Evolutionary conservation across 1,140 invertebrate genomes (phyloP).

Genomic region (Calosoma granatense): DNA sequence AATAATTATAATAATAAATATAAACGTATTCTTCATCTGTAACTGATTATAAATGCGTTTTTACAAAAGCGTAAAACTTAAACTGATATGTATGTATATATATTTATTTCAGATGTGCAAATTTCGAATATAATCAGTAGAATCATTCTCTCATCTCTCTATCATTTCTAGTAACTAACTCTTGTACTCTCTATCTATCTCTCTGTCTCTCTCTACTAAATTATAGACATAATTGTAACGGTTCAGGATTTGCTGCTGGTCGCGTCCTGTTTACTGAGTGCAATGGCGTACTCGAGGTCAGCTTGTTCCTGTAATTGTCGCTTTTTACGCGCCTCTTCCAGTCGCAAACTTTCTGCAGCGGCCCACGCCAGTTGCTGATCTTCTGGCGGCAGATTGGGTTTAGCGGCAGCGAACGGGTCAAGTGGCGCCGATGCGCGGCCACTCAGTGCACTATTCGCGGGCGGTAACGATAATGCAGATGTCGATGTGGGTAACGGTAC

Average conservation of each 20-base stretch:
- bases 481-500: slow-evolving; percentile 23
- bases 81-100: neutral
- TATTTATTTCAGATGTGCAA: neutral
- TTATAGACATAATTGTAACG: too few species aligned
- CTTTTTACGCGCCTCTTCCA: slow-evolving; percentile 37
- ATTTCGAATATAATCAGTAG: neutral
- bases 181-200: too few species aligned
- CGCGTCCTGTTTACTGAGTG: slow-evolving; percentile 33
- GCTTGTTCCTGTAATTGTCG: slow-evolving; percentile 39
- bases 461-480: slow-evolving; percentile 16
- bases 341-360: slow-evolving; percentile 40
- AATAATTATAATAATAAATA: too few species aligned
- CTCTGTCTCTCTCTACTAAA: too few species aligned
- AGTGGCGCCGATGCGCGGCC: slow-evolving; percentile 29
- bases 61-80: neutral
- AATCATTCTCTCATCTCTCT: too few species aligned
- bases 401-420: slow-evolving; percentile 4
- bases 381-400: slow-evolving; percentile 26
- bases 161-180: too few species aligned
- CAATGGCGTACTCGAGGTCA: slow-evolving; percentile 43
- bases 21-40: neutral
- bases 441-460: slow-evolving; percentile 13
- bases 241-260: neutral
- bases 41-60: neutral
- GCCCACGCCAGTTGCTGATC: slow-evolving; percentile 48